These are phyloP conservation scores for Peromyscus leucopus DNA, from an alignment of 2,113 vertebrate genomes.

Conservation along the genomic window DNA sequence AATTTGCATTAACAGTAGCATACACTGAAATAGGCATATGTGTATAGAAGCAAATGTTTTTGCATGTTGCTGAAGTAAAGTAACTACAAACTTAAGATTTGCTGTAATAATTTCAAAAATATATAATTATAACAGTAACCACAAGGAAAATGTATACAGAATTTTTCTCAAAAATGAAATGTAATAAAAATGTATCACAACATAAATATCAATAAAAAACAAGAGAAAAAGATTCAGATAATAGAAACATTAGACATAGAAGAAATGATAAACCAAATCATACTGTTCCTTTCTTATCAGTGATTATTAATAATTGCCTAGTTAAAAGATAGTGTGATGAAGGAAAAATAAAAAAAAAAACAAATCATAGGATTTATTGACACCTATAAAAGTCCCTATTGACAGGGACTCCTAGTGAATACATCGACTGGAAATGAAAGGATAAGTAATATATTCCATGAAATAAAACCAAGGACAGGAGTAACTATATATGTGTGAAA, in stretches of 20 bases:
- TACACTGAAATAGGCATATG: not conserved
- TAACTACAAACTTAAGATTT: not conserved
- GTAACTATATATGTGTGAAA: not conserved
- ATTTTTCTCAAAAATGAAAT: not conserved
- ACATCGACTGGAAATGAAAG: not conserved
- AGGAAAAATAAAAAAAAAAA: not conserved
- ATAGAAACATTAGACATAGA: not conserved
- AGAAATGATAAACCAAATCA: not conserved
- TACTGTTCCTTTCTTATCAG: not conserved
- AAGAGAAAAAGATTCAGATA: not conserved
- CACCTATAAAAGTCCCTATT: not conserved
- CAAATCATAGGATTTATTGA: fast-evolving
- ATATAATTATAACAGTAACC: not conserved
- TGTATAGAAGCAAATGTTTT: not conserved
- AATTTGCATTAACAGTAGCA: not conserved
- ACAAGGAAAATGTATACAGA: not conserved
- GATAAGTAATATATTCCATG: too few relatives aligned
- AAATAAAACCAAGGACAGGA: not conserved
- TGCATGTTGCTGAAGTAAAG: not conserved
- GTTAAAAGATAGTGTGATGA: not conserved
- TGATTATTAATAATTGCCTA: not conserved
- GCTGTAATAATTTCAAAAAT: not conserved
- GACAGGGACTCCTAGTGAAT: not conserved
- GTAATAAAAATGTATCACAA: not conserved
- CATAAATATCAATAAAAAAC: not conserved